Evolutionary conservation across 1,140 invertebrate species (phyloP).

Genomic region (Pseudomyrmex pallidus): DNA sequence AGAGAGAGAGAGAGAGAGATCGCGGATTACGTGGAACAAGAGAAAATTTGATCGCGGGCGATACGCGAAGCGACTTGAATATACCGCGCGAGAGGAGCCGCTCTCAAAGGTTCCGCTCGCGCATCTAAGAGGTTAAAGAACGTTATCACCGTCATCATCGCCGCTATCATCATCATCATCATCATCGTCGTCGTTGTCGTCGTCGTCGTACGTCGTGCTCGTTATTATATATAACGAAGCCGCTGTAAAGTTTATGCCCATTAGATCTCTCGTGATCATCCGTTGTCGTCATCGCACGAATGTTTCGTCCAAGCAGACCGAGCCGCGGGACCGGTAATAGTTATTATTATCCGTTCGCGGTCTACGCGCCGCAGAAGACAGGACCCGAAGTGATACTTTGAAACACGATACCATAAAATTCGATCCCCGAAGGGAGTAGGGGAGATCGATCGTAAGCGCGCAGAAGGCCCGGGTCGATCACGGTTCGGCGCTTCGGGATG

Average conservation of each 20-base stretch:
- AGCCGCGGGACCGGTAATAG: conserved; percentile 51
- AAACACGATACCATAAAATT: conserved; percentile 19
- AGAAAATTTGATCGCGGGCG: conserved; percentile 23
- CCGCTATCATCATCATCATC: not conserved
- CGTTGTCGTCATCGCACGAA: conserved; percentile 35
- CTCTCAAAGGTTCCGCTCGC: conserved; percentile 50
- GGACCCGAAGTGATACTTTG: conserved; percentile 30
- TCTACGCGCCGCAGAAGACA: conserved; percentile 11
- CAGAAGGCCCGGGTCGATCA: not conserved
- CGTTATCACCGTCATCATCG: conserved; percentile 44
- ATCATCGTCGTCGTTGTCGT: not conserved
- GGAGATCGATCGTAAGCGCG: conserved; percentile 35
- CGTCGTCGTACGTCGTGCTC: conserved; percentile 1
- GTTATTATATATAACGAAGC: conserved; percentile 57
- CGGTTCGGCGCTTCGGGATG: not conserved
- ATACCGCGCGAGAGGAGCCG: conserved; percentile 48
- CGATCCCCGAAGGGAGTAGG: not conserved
- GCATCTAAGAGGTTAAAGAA: conserved; percentile 36
- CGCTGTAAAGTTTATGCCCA: conserved; percentile 38
- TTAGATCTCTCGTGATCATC: conserved; percentile 40
- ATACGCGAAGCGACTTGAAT: conserved; percentile 20
- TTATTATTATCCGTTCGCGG: conserved; percentile 12
- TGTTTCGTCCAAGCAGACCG: conserved; percentile 24
- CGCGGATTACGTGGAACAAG: not conserved
- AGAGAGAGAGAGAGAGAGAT: not conserved